Conservation (phyloP, 2,888 invertebrate genomes). For the Dascillus cervinus region DNA sequence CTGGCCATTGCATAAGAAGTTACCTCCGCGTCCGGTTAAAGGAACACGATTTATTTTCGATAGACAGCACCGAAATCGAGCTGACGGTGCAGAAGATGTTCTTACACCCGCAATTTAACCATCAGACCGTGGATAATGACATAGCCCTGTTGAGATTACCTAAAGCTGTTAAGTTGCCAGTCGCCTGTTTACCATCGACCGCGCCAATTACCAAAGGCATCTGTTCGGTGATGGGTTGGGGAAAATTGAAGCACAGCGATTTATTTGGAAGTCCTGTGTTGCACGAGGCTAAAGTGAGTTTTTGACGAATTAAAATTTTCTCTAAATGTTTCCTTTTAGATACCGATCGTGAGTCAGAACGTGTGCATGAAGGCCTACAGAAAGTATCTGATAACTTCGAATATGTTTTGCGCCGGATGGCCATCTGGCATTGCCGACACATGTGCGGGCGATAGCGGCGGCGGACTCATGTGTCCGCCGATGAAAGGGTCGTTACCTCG, state of each 20-base stretch:
- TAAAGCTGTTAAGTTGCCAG: constrained; percentile 31
- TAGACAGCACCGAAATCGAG: constrained; percentile 71
- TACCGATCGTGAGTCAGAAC: constrained; percentile 74
- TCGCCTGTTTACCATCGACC: constrained; percentile 70
- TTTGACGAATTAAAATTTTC: constrained; percentile 2
- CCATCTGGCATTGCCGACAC: constrained; percentile 76
- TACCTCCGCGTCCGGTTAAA: constrained; percentile 74
- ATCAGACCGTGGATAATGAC: constrained; percentile 86
- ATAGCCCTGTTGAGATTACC: constrained; percentile 73
- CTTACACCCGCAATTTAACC: constrained; percentile 79
- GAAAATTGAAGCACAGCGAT: constrained; percentile 70
- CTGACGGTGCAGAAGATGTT: constrained; percentile 66
- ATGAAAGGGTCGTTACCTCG: constrained; percentile 38
- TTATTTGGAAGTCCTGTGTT: constrained; percentile 74
- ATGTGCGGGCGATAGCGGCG: constrained; percentile 83
- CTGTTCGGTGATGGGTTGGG: constrained; percentile 91
- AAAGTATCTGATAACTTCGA: constrained; percentile 76
- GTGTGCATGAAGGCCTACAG: constrained; percentile 76
- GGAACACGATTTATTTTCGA: constrained; percentile 71
- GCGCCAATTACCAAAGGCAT: constrained; percentile 58
- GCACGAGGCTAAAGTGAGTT: constrained; percentile 74
- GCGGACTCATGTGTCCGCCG: constrained; percentile 58
- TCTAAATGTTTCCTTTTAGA: constrained; percentile 45
- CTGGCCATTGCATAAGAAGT: constrained; percentile 77
- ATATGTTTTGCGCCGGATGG: constrained; percentile 92